These are phyloP conservation scores for Plagodis pulveraria DNA, from an alignment of 2,888 invertebrate genomes.

Conservation along the genomic window DNA sequence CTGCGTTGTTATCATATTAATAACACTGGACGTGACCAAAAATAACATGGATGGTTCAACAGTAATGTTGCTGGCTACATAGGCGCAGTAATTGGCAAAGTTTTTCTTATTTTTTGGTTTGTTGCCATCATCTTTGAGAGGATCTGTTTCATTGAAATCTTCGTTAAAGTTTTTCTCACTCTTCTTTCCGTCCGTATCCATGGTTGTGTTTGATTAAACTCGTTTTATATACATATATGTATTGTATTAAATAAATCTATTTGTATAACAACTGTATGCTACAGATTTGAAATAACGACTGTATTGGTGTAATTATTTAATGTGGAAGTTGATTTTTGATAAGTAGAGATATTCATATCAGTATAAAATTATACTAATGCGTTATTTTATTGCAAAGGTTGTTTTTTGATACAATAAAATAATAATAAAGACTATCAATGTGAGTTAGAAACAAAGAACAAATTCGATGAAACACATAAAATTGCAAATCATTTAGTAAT, in stretches of 20 bases:
- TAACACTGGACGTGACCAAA: constrained; percentile 57
- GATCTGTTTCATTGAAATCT: constrained; percentile 38
- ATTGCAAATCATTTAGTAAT: constrained; percentile 6
- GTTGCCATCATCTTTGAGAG: constrained; percentile 30
- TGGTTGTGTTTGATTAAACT: not conserved
- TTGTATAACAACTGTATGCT: constrained; percentile 23
- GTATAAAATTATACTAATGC: constrained; percentile 20
- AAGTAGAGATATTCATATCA: no score
- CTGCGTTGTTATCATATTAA: constrained; percentile 89
- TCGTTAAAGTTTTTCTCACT: constrained; percentile 16
- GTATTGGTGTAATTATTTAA: constrained; percentile 1
- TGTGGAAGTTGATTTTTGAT: not conserved
- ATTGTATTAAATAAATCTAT: constrained; percentile 4
- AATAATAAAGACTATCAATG: not conserved
- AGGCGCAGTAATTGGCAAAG: constrained; percentile 44
- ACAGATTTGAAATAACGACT: constrained; percentile 24
- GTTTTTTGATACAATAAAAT: no score
- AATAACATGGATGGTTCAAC: constrained; percentile 65
- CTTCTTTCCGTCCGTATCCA: constrained; percentile 23
- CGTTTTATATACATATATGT: not conserved
- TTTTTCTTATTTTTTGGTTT: constrained; percentile 37
- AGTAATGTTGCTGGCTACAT: constrained; percentile 56
- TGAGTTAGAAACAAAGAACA: constrained; percentile 26
- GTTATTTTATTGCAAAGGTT: no score
- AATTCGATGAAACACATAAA: constrained; percentile 12